Conservation (phyloP, 2,888 invertebrate genomes). For the Drosophila anceps region DNA sequence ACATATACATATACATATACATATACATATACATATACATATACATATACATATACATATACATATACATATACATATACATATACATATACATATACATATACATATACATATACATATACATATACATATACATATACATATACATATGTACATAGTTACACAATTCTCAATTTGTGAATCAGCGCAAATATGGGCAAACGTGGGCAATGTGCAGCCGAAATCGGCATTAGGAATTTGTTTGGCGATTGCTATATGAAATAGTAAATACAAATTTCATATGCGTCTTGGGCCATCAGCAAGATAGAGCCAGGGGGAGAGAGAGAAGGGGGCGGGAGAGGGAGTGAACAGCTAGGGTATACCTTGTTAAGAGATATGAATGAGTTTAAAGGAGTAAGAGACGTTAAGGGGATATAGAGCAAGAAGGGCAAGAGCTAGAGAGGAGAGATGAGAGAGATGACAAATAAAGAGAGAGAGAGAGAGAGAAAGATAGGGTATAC, state of each 20-base stretch:
- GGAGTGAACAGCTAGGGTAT: neutral
- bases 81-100: too few relatives aligned
- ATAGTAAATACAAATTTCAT: conserved; percentile 54
- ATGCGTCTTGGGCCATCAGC: conserved; percentile 28
- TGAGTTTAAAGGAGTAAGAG: neutral
- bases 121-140: too few relatives aligned
- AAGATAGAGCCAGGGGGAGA: neutral
- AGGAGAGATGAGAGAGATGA: neutral
- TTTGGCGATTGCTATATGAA: conserved; percentile 4
- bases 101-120: too few relatives aligned
- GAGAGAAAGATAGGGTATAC: neutral
- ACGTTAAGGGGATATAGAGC: neutral
- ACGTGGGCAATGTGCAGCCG: conserved; percentile 20
- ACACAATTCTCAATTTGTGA: conserved; percentile 16
- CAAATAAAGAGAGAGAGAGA: neutral
- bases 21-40: too few relatives aligned
- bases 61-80: too few relatives aligned
- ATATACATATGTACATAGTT: too few relatives aligned
- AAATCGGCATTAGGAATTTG: conserved; percentile 14
- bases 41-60: too few relatives aligned
- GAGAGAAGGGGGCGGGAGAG: neutral
- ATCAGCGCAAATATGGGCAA: conserved; percentile 17
- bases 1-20: too few relatives aligned
- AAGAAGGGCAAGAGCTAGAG: neutral
- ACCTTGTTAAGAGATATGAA: neutral